Evolutionary conservation across 2,113 vertebrate species (phyloP).

Genomic region (Hippocampus comes): DNA sequence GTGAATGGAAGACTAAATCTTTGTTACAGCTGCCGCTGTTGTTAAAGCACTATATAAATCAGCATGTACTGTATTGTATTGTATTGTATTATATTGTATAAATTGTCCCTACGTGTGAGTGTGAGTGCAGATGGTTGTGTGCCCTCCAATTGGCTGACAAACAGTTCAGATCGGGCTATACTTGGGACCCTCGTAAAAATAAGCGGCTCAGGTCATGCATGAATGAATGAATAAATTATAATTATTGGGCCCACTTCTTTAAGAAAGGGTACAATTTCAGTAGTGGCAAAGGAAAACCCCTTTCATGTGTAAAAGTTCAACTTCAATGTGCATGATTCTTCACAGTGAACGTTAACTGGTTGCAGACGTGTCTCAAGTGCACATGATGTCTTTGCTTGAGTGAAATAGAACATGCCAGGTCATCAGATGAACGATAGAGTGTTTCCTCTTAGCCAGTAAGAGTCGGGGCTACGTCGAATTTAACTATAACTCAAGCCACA

Average conservation of each 20-base stretch:
- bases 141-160: too few relatives aligned
- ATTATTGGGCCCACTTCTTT: neutral
- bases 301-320: neutral
- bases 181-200: too few relatives aligned
- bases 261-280: neutral
- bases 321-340: neutral
- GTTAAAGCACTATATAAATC: too few relatives aligned
- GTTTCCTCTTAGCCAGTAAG: conserved; percentile 41
- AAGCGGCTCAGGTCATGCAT: too few relatives aligned
- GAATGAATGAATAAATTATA: neutral
- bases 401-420: conserved; percentile 42
- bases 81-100: too few relatives aligned
- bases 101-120: too few relatives aligned
- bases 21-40: too few relatives aligned
- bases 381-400: conserved; percentile 38
- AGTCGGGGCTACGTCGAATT: conserved; percentile 40
- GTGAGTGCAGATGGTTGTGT: too few relatives aligned
- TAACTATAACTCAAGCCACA: conserved; percentile 55
- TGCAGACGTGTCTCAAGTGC: conserved; percentile 5
- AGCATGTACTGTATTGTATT: too few relatives aligned
- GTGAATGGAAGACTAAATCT: too few relatives aligned
- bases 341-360: neutral
- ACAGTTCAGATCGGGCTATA: too few relatives aligned
- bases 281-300: neutral
- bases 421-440: conserved; percentile 20